These are phyloP conservation scores for Caenorhabditis sp. DNA, from an alignment of 2,888 invertebrate species.

Conservation along the genomic window DNA sequence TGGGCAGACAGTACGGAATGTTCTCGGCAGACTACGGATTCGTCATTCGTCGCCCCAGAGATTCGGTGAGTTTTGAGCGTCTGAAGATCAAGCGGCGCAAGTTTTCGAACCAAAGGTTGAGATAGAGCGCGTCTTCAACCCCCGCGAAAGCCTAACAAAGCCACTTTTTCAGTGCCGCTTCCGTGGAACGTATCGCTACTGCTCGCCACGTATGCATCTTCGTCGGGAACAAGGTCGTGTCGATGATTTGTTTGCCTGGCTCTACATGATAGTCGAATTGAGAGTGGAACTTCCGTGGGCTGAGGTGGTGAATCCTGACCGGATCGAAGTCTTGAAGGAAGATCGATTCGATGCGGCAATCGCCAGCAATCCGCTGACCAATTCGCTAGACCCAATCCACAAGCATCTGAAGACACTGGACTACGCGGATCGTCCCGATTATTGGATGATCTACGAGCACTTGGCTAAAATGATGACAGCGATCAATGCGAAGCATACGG, in stretches of 20 bases:
- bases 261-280: slow-evolving; percentile 63
- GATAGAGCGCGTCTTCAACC: no score
- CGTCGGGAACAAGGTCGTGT: slow-evolving; percentile 44
- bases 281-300: slow-evolving; percentile 50
- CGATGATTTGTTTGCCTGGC: slow-evolving; percentile 54
- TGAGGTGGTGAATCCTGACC: slow-evolving; percentile 30
- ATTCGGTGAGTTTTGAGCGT: slow-evolving; percentile 13
- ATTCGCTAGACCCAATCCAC: slow-evolving; percentile 38
- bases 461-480: slow-evolving; percentile 32
- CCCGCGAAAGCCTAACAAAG: no score
- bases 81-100: no score
- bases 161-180: slow-evolving; percentile 48
- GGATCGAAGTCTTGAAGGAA: slow-evolving; percentile 43
- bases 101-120: no score
- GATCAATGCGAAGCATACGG: slow-evolving; percentile 45
- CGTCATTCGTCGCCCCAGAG: slow-evolving; percentile 53
- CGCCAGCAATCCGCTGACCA: slow-evolving; percentile 16
- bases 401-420: slow-evolving; percentile 39
- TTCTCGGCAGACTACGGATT: neutral
- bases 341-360: slow-evolving; percentile 36
- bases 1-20: slow-evolving; percentile 53
- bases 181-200: slow-evolving; percentile 56
- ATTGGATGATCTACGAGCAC: slow-evolving; percentile 47
- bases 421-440: slow-evolving; percentile 62
- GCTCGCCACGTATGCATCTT: slow-evolving; percentile 53